These are phyloP conservation scores for Zaprionus lachaisei DNA, from an alignment of 1,140 invertebrate species.

Conservation along the genomic window DNA sequence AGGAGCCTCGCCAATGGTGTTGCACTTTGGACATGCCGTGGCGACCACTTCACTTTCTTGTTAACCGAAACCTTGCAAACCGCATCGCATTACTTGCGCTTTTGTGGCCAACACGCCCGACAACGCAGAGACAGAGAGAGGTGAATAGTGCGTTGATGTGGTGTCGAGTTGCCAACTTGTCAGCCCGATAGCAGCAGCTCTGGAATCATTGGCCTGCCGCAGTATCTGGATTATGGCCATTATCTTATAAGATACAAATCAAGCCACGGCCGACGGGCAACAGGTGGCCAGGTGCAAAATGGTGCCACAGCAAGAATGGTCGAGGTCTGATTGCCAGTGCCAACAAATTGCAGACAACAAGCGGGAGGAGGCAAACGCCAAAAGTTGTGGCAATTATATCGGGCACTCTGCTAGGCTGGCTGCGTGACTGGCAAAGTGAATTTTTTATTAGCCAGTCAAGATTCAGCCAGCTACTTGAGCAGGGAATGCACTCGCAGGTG, in stretches of 20 bases:
- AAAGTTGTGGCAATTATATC: constrained; percentile 54
- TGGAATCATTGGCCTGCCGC: constrained; percentile 5
- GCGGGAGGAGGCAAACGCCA: constrained; percentile 24
- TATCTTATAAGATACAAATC: constrained; percentile 32
- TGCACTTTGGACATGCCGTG: constrained; percentile 19
- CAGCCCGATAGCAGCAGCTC: constrained; percentile 18
- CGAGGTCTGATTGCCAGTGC: constrained; percentile 75
- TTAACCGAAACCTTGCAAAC: constrained; percentile 46
- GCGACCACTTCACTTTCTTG: constrained; percentile 61
- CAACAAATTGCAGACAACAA: constrained; percentile 56
- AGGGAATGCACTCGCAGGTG: constrained; percentile 36
- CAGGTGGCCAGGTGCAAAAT: constrained; percentile 50
- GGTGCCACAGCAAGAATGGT: constrained; percentile 68
- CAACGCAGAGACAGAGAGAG: constrained; percentile 15
- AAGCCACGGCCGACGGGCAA: constrained; percentile 8
- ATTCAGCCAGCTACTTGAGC: constrained; percentile 7
- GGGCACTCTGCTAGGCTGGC: constrained; percentile 35
- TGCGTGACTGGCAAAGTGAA: constrained; percentile 65
- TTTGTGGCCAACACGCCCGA: constrained; percentile 55
- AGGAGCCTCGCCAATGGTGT: constrained; percentile 8
- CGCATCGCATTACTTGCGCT: constrained; percentile 73
- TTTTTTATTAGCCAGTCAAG: constrained; percentile 71
- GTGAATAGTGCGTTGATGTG: constrained; percentile 39
- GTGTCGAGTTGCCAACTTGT: constrained; percentile 60
- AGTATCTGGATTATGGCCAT: constrained; percentile 59